Base-by-base conservation (phyloP, 2,113 vertebrate species). In the Tursiops truncatus region DNA sequence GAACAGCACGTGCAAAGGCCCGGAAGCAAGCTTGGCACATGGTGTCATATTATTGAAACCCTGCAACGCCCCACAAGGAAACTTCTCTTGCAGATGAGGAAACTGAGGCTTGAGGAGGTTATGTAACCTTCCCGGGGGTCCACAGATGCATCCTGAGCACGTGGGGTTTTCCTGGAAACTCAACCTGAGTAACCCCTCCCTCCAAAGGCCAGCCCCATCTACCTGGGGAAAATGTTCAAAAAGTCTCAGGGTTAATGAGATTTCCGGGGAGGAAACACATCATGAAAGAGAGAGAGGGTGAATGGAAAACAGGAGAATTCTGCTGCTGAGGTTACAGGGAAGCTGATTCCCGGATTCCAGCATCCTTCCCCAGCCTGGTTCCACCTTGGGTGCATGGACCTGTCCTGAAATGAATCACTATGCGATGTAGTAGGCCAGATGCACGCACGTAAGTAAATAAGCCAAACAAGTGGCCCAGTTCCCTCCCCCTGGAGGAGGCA, bases 391-490 rank as follows among this genome's bases (percentile, higher is more conserved):
- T 15, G 23, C 50, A 96, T 91, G 71, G 5, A 8, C 65, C 65
- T 89, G 65, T 76, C 94, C 88, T 1, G 5, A 33, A 62, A 56
- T 97, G 97, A 98, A 17, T 98, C 97, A 97, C 8, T 5, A 2
- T 26, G 94, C 87, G 62, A 47, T 5, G 53, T 15, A 47, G 90
- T n/a, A 63, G 80, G 84, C 87, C 97, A 98, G 95, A 96, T 89
- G 88, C 58, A 71, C n/a, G 80, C 3, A 36, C 60, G 82, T 81
- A 88, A 33, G 95, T 95, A 81, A 97, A 88, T 67, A 87, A 71
- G 82, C 26, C 53, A 47, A 89, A 70, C 92, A 17, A 44, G 92
- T 65, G 92, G 80, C 76, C 96, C 53, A 5, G 31, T n/a, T 58
- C 62, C 83, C 56, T 76, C 58, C 80, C 87, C n/a, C 70, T 0